Percentiles rank a stretch among this genome's conserved stretches.
Evolutionary conservation across 1,140 invertebrate genomes (phyloP).

Genomic region (Bombus picipes): DNA sequence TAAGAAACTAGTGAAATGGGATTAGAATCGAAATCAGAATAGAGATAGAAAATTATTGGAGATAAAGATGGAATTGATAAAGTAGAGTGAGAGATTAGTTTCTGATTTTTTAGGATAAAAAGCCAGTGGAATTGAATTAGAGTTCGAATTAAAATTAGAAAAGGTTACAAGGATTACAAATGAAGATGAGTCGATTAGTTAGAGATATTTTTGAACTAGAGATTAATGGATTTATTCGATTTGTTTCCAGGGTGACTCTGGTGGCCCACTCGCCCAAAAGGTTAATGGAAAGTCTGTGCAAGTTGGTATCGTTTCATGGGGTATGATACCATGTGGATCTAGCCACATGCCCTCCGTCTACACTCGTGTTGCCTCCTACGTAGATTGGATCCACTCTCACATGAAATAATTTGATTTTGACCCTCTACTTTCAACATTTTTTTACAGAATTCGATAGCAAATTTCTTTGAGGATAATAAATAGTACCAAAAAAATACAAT

Average conservation of each 20-base stretch:
- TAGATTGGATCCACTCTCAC: slow-evolving; percentile 77
- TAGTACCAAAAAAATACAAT: neutral
- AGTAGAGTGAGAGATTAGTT: neutral
- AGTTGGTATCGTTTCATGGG: slow-evolving; percentile 91
- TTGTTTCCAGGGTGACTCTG: slow-evolving; percentile 84
- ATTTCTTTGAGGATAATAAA: neutral
- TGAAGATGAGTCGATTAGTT: neutral
- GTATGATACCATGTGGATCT: slow-evolving; percentile 86
- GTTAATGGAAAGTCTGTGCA: slow-evolving; percentile 51
- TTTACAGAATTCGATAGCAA: neutral
- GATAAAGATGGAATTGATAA: neutral
- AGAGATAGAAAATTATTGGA: neutral
- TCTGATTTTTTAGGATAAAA: neutral
- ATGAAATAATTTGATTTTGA: neutral
- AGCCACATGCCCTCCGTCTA: slow-evolving; percentile 88
- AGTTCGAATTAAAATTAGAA: no score
- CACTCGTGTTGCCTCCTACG: slow-evolving; percentile 85
- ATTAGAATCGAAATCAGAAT: neutral
- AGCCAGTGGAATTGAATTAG: no score
- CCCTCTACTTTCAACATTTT: neutral
- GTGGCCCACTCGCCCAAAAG: slow-evolving; percentile 85
- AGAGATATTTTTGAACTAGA: no score
- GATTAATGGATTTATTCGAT: neutral
- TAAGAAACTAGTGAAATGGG: no score
- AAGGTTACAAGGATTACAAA: neutral